phyloP scores from a whole-genome alignment of 1,140 invertebrate species.

The Drosophila tristis region DNA sequence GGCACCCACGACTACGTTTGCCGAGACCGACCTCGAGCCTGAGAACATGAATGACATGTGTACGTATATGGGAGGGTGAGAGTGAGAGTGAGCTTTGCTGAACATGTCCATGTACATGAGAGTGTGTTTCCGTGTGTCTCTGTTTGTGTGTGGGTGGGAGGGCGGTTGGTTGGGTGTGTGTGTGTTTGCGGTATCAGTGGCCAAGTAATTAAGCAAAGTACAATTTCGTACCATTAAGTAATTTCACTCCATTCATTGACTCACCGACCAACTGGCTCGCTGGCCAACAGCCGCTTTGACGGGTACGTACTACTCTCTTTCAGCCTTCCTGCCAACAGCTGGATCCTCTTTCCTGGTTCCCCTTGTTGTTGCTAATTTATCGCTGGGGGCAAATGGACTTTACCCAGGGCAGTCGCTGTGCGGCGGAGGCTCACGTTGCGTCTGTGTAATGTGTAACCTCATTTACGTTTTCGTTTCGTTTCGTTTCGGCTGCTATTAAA shows the following conservation, averaged over 20 bases:
- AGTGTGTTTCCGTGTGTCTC: constrained; percentile 2
- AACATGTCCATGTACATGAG: neutral
- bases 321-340: neutral
- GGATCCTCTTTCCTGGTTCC: neutral
- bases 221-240: constrained; percentile 83
- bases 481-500: constrained; percentile 62
- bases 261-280: constrained; percentile 46
- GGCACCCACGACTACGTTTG: constrained; percentile 69
- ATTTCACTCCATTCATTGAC: constrained; percentile 80
- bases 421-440: constrained; percentile 39
- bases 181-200: constrained; percentile 58
- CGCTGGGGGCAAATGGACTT: constrained; percentile 65
- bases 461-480: constrained; percentile 60
- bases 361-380: constrained; percentile 72
- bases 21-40: neutral
- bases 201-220: constrained; percentile 83
- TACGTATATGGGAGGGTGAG: constrained; percentile 7
- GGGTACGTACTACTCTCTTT: neutral
- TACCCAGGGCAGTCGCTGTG: constrained; percentile 34
- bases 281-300: constrained; percentile 48
- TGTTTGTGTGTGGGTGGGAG: constrained; percentile 2
- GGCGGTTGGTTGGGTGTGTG: neutral
- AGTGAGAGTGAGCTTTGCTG: constrained; percentile 27
- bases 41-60: constrained; percentile 67
- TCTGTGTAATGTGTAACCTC: constrained; percentile 65